phyloP scores from a whole-genome alignment of 2,888 invertebrate species.

The Drosophila colorata region DNA sequence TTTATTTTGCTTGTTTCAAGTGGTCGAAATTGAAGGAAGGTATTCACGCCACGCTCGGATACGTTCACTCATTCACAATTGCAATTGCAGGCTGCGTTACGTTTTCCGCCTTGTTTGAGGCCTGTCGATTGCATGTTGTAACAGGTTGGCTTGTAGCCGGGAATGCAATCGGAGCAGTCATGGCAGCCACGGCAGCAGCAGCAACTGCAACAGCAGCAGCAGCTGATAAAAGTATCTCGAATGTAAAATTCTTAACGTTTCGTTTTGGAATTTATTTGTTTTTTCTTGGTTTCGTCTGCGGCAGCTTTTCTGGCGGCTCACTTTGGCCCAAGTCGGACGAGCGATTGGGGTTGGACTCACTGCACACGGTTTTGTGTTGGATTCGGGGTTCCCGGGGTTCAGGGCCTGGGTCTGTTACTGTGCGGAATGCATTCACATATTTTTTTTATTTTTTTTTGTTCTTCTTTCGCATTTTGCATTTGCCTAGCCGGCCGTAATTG shows the following conservation, averaged over 20 bases:
- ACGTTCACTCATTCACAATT: conserved; percentile 35
- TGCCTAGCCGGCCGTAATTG: conserved; percentile 56
- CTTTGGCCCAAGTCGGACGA: conserved; percentile 31
- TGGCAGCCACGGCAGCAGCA: conserved; percentile 10
- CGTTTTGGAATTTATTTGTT: conserved; percentile 64
- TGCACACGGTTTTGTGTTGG: conserved; percentile 20
- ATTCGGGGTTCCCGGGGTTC: conserved; percentile 1
- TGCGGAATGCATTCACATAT: conserved; percentile 59
- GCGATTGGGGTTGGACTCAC: conserved; percentile 44
- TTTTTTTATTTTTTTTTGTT: conserved; percentile 13
- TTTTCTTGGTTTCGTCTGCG: conserved; percentile 19
- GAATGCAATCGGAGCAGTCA: conserved; percentile 48
- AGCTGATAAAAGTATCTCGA: conserved; percentile 68
- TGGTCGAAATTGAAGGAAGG: conserved; percentile 27
- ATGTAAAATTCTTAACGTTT: conserved; percentile 66
- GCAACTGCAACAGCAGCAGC: conserved; percentile 12
- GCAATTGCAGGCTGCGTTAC: conserved; percentile 24
- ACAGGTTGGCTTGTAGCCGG: conserved; percentile 61
- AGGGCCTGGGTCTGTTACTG: conserved; percentile 44
- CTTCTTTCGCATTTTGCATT: conserved; percentile 34
- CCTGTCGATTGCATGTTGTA: conserved; percentile 70
- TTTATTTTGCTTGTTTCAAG: conserved; percentile 7
- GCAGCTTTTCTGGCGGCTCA: conserved; percentile 28
- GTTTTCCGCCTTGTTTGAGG: conserved; percentile 58
- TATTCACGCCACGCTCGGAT: conserved; percentile 50